Conservation (phyloP, 2,113 vertebrate genomes). For the Phaethornis superciliosus region DNA sequence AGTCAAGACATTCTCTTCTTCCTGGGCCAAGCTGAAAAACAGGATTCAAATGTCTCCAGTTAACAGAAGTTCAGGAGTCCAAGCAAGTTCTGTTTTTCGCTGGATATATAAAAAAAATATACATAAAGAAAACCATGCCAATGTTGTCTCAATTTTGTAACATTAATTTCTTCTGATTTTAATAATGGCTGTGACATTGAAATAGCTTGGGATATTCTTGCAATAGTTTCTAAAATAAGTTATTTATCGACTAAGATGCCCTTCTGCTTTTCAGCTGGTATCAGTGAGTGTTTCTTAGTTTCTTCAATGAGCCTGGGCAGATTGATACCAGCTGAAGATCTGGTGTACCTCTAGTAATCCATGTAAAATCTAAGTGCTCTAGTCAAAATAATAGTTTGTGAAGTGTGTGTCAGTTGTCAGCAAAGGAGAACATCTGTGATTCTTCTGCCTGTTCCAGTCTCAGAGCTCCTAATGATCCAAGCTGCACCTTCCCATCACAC, state of each 20-base stretch:
- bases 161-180: neutral
- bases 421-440: neutral
- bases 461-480: neutral
- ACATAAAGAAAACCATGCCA: neutral
- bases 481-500: neutral
- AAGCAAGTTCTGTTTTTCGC: neutral
- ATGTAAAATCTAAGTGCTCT: neutral
- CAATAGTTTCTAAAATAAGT: neutral
- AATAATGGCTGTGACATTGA: neutral
- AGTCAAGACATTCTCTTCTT: neutral
- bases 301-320: neutral
- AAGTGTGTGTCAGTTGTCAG: neutral
- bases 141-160: neutral
- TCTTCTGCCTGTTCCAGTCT: neutral
- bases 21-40: neutral
- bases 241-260: neutral
- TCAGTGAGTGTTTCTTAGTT: neutral
- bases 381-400: neutral
- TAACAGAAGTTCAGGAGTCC: neutral
- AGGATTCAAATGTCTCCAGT: neutral
- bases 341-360: neutral
- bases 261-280: neutral
- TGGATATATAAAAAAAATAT: neutral
- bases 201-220: neutral
- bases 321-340: neutral